A percentile compares a stretch with the other conserved stretches of the same genome.
Evolutionary conservation across 2,113 vertebrate genomes (phyloP).

Genomic region (Pygoscelis adeliae): DNA sequence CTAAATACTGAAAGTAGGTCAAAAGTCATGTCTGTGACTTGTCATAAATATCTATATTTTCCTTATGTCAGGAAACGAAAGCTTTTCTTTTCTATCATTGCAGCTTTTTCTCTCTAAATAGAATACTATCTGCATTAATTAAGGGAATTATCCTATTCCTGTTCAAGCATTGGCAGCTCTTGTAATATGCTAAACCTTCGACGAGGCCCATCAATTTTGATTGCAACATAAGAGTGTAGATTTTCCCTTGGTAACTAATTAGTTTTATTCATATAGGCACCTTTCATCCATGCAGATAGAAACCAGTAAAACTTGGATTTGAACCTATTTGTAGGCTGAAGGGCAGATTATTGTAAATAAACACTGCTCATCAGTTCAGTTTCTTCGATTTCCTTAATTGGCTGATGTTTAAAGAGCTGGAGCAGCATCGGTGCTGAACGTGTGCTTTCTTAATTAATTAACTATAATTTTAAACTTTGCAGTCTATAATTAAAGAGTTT

Average conservation of each 20-base stretch:
- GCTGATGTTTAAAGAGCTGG: constrained; percentile 23
- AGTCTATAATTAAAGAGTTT: constrained; percentile 4
- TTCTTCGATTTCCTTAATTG: neutral
- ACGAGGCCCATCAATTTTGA: constrained; percentile 48
- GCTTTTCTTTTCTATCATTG: neutral
- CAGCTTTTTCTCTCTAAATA: constrained; percentile 16
- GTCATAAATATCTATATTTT: neutral
- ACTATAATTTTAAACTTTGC: constrained; percentile 5
- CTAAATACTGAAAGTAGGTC: neutral
- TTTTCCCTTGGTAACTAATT: constrained; percentile 58
- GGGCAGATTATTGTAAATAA: constrained; percentile 45
- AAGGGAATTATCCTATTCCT: constrained; percentile 42
- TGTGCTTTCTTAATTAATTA: constrained; percentile 37
- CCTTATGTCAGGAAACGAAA: neutral
- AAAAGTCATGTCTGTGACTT: neutral
- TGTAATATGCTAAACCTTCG: constrained; percentile 17
- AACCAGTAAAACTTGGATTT: constrained; percentile 14
- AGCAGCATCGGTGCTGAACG: neutral
- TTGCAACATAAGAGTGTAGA: neutral
- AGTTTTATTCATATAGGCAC: constrained; percentile 51
- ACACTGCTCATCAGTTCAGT: neutral
- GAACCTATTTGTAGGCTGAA: constrained; percentile 5
- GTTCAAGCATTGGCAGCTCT: constrained; percentile 13
- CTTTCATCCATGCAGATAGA: constrained; percentile 31
- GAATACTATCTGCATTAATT: constrained; percentile 54